phyloP scores from a whole-genome alignment of 1,140 invertebrate species.

The Lutraria rhynchaena region DNA sequence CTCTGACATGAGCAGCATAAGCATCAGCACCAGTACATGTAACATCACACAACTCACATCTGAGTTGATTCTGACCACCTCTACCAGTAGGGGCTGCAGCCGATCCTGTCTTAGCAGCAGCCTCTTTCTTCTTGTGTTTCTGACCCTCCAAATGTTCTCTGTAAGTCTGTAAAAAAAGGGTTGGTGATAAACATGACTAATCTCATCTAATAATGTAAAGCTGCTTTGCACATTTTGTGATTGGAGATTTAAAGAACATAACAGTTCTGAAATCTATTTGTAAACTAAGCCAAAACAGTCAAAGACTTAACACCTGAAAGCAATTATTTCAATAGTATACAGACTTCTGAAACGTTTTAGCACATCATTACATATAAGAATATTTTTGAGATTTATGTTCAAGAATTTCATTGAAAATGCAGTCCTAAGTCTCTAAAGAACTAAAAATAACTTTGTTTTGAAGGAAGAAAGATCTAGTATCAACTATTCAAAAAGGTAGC shows the following conservation, averaged over 20 bases:
- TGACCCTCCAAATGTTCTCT: conserved; percentile 98
- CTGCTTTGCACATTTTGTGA: not conserved
- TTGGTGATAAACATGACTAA: not conserved
- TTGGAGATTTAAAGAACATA: not conserved
- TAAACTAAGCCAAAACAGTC: too few species aligned
- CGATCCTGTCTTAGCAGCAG: conserved; percentile 89
- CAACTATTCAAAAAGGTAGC: too few species aligned
- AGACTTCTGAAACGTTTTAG: too few species aligned
- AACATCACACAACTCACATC: conserved; percentile 94
- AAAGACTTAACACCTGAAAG: too few species aligned
- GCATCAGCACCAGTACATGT: conserved; percentile 98
- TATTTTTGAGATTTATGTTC: too few species aligned
- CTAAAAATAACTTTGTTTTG: too few species aligned
- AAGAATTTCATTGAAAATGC: too few species aligned
- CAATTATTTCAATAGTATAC: too few species aligned
- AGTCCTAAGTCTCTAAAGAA: too few species aligned
- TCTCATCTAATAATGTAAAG: not conserved
- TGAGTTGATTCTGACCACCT: conserved; percentile 79
- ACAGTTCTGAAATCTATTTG: not conserved
- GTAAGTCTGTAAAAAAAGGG: conserved; percentile 88
- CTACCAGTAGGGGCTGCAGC: conserved; percentile 73
- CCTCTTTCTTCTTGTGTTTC: conserved; percentile 99
- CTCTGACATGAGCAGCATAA: conserved; percentile 98
- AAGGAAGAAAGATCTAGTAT: too few species aligned
- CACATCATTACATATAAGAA: too few species aligned